Evolutionary conservation across 2,113 vertebrate genomes (phyloP).

Genomic region (Silurus meridionalis): DNA sequence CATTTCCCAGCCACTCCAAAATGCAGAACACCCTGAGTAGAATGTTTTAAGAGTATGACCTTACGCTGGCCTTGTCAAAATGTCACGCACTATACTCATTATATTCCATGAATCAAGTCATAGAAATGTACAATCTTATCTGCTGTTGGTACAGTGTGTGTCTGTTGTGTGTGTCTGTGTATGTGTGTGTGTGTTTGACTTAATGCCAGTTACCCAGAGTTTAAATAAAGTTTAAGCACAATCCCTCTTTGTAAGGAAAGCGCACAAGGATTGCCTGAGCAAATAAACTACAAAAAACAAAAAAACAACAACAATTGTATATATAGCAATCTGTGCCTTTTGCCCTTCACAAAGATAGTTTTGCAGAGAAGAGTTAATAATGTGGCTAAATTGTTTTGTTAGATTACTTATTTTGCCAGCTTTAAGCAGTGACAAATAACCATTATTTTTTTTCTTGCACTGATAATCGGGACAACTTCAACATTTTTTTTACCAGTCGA

Average conservation of each 20-base stretch:
- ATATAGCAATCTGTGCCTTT: slow-evolving; percentile 47
- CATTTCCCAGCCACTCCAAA: slow-evolving; percentile 5
- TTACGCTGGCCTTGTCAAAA: background rate
- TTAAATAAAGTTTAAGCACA: background rate
- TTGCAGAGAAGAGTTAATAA: slow-evolving; percentile 84
- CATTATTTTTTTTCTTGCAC: slow-evolving; percentile 97
- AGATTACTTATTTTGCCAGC: slow-evolving; percentile 87
- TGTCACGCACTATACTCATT: slow-evolving; percentile 12
- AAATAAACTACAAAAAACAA: background rate
- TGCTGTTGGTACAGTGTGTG: background rate
- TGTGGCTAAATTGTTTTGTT: slow-evolving; percentile 76
- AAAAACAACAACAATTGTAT: slow-evolving; percentile 25
- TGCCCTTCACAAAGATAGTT: slow-evolving; percentile 43
- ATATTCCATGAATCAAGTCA: slow-evolving; percentile 11
- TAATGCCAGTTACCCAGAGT: slow-evolving; percentile 12
- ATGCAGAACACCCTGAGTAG: background rate
- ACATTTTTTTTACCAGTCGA: slow-evolving; percentile 90
- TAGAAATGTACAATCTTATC: background rate
- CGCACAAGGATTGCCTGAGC: background rate
- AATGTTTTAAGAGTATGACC: slow-evolving; percentile 29
- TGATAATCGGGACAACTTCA: slow-evolving; percentile 99
- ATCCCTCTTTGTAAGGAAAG: background rate
- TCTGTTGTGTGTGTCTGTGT: background rate
- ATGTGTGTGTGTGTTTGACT: background rate
- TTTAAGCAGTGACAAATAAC: slow-evolving; percentile 99